Conservation (phyloP, 2,113 vertebrate species). For the Anthoscopus minutus region DNA sequence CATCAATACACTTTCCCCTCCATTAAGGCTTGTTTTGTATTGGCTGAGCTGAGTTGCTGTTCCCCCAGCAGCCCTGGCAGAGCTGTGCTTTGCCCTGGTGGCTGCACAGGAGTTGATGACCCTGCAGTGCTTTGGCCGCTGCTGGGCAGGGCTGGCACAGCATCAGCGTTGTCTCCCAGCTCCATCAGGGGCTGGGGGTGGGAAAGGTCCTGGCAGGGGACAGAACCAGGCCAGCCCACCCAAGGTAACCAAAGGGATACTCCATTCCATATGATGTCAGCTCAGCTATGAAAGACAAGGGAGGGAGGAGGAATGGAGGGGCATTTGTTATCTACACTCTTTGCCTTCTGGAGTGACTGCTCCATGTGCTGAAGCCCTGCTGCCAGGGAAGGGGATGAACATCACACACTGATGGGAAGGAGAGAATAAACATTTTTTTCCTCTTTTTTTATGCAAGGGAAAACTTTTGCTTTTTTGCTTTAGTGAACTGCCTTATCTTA, state of each 20-base stretch:
- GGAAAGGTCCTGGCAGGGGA: background rate
- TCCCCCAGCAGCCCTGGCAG: background rate
- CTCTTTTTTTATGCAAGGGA: background rate
- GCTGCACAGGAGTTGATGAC: background rate
- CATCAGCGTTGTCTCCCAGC: background rate
- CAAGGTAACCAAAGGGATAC: background rate
- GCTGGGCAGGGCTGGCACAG: background rate
- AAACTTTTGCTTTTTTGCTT: background rate
- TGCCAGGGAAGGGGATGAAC: background rate
- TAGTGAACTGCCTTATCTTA: too few relatives aligned
- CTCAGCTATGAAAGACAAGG: too few relatives aligned
- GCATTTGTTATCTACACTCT: background rate
- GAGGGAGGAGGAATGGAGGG: background rate
- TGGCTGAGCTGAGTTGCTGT: background rate
- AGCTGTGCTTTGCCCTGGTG: background rate
- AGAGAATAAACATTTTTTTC: background rate
- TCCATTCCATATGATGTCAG: fast-evolving
- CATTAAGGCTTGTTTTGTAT: background rate
- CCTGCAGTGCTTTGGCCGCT: background rate
- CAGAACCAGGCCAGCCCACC: background rate
- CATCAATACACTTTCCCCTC: background rate
- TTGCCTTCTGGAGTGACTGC: background rate
- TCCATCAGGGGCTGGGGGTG: background rate
- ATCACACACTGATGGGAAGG: background rate
- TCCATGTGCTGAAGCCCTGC: background rate